These are phyloP conservation scores for Microctonus brassicae DNA, from an alignment of 2,888 invertebrate species.

Conservation along the genomic window DNA sequence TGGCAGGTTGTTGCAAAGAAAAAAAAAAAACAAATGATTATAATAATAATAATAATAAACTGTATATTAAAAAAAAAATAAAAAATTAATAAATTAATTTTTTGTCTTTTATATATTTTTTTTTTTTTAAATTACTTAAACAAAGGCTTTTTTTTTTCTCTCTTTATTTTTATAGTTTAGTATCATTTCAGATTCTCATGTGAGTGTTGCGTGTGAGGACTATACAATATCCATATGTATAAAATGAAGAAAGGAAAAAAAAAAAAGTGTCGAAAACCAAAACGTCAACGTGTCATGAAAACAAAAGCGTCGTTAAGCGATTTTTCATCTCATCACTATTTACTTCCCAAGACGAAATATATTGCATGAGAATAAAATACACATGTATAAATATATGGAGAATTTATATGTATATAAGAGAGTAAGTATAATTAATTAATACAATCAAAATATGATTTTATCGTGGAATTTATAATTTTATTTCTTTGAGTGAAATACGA, in stretches of 20 bases:
- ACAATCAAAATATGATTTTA: no score
- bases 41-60: background rate
- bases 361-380: background rate
- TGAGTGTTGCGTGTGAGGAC: background rate
- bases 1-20: background rate
- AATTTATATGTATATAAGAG: no score
- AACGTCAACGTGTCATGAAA: background rate
- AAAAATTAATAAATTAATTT: background rate
- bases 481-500: no score
- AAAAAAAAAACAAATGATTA: background rate
- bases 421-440: no score
- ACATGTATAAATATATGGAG: background rate
- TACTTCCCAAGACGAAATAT: background rate
- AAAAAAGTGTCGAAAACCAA: background rate
- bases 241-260: background rate
- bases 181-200: slow-evolving; percentile 1
- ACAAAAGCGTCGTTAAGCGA: background rate
- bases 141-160: background rate
- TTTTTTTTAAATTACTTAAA: background rate
- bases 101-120: no score
- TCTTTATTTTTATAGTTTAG: no score
- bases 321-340: background rate
- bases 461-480: no score
- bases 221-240: background rate
- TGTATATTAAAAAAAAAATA: background rate